Evolutionary conservation across 2,113 vertebrate genomes (phyloP).

Genomic region (Rallus limicola): DNA sequence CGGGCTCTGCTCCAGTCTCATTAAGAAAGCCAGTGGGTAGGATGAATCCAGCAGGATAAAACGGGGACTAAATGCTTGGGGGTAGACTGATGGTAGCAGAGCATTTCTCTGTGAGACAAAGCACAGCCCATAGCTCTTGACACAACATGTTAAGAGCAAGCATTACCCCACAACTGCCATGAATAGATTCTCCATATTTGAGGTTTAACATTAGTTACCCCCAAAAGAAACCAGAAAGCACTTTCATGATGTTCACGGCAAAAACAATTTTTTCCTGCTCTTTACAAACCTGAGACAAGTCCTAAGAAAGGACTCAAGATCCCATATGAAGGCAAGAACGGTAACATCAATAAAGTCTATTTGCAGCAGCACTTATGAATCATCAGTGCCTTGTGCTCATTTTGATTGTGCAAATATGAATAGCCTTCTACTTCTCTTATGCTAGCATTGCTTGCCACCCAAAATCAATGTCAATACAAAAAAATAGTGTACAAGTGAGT

Average conservation of each 20-base stretch:
- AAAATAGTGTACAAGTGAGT: not conserved
- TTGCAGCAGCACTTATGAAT: constrained; percentile 22
- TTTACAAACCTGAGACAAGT: not conserved
- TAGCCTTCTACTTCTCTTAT: constrained; percentile 4
- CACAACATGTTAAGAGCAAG: not conserved
- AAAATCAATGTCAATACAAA: constrained; percentile 34
- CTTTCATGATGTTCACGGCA: not conserved
- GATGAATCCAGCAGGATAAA: not conserved
- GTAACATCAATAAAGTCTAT: constrained; percentile 19
- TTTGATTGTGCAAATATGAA: constrained; percentile 37
- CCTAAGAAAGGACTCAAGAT: not conserved
- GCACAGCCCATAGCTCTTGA: not conserved
- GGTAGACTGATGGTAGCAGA: not conserved
- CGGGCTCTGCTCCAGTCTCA: constrained; percentile 9
- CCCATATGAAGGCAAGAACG: not conserved
- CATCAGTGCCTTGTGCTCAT: not conserved
- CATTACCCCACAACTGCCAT: accelerated
- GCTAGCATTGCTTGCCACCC: not conserved
- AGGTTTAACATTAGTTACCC: not conserved
- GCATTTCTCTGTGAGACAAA: not conserved
- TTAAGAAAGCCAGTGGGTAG: constrained; percentile 6
- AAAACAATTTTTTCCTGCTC: not conserved
- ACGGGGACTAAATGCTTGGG: not conserved
- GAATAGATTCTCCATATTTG: not conserved
- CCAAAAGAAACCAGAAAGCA: not conserved